These are phyloP conservation scores for Drosophila limbata DNA, from an alignment of 2,888 invertebrate species.

Conservation along the genomic window DNA sequence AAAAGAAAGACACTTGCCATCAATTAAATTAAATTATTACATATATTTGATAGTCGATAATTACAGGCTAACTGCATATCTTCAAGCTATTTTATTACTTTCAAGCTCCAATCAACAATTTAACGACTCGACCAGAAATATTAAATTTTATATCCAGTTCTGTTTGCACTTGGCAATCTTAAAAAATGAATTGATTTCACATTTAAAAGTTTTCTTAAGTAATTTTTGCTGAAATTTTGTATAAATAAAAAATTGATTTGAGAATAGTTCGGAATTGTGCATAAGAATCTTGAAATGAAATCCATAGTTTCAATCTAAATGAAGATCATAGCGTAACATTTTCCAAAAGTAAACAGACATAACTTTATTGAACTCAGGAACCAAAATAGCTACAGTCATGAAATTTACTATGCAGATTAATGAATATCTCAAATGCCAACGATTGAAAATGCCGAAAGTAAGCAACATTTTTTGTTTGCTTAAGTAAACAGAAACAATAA, in stretches of 20 bases:
- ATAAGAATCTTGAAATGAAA: no score
- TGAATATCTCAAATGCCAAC: constrained; percentile 4
- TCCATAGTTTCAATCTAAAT: background rate
- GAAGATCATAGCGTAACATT: background rate
- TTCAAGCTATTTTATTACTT: background rate
- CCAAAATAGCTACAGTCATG: background rate
- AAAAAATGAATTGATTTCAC: no score
- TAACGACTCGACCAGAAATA: background rate
- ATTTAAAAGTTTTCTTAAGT: no score
- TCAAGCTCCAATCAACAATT: background rate
- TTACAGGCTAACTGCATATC: constrained; percentile 1
- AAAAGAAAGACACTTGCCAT: constrained; percentile 54
- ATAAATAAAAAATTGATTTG: no score
- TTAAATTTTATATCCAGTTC: background rate
- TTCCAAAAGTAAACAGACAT: background rate
- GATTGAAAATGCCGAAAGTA: background rate
- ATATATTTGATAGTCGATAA: background rate
- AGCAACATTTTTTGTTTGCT: constrained; percentile 10
- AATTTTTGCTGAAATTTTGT: no score
- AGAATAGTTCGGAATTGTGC: no score
- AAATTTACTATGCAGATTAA: constrained; percentile 10
- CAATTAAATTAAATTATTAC: constrained; percentile 70
- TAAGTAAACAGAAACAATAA: constrained; percentile 6
- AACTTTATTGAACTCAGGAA: background rate
- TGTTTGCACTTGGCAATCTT: no score